Evolutionary conservation across 2,888 invertebrate genomes (phyloP).

Genomic region (Osedax fenrisi): DNA sequence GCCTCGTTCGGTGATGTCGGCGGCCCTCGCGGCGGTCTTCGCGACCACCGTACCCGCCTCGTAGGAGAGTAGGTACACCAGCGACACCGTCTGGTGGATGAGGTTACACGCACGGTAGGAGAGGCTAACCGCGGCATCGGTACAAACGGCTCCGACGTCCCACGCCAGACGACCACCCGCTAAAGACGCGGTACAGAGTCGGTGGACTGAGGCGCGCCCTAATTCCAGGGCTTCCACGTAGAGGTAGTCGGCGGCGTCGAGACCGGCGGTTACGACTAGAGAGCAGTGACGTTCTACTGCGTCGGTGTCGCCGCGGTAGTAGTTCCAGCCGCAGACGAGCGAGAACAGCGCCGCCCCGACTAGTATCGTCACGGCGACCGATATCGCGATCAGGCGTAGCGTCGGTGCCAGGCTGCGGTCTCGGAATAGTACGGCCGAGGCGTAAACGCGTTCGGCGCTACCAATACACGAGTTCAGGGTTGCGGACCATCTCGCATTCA

Average conservation of each 20-base stretch:
- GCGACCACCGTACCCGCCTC: too few relatives aligned
- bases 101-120: not conserved
- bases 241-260: not conserved
- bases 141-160: not conserved
- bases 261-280: not conserved
- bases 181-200: not conserved
- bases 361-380: not conserved
- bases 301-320: not conserved
- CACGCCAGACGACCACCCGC: not conserved
- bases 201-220: not conserved
- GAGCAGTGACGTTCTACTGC: not conserved
- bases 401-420: not conserved
- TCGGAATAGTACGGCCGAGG: not conserved
- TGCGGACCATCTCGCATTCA: not conserved
- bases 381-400: not conserved
- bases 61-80: too few relatives aligned
- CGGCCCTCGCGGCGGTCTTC: too few relatives aligned
- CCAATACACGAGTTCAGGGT: too few relatives aligned
- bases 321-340: not conserved
- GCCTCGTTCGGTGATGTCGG: not conserved
- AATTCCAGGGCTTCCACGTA: not conserved
- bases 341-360: not conserved
- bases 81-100: not conserved
- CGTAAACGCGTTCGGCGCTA: not conserved
- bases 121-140: not conserved